A percentile compares a stretch with the other conserved stretches of the same genome.
These are phyloP conservation scores for Cyprinodon brontotheroides DNA, from an alignment of 2,113 vertebrate species.

Conservation along the genomic window DNA sequence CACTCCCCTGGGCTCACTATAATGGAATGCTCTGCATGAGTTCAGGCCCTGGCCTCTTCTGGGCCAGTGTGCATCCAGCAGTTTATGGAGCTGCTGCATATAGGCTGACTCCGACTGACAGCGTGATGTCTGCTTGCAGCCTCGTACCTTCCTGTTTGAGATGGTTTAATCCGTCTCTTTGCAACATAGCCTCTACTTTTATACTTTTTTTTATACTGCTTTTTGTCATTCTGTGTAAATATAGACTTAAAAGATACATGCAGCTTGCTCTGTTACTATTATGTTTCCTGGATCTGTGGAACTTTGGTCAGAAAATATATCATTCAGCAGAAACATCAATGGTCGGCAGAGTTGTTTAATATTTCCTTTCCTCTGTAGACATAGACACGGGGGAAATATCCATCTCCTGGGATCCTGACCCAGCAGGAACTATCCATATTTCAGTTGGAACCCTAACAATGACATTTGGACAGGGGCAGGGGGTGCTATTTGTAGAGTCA, in stretches of 20 bases:
- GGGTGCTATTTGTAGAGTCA: constrained; percentile 80
- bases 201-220: constrained; percentile 29
- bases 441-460: constrained; percentile 81
- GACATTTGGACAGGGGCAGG: constrained; percentile 71
- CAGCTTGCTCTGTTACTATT: constrained; percentile 59
- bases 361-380: constrained; percentile 75
- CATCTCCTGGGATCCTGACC: constrained; percentile 73
- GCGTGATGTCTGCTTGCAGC: constrained; percentile 59
- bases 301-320: constrained; percentile 69
- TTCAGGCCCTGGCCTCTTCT: constrained; percentile 58
- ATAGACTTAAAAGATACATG: constrained; percentile 56
- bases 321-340: constrained; percentile 64
- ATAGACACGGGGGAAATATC: constrained; percentile 71
- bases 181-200: constrained; percentile 5
- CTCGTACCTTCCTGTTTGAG: constrained; percentile 48
- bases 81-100: constrained; percentile 75
- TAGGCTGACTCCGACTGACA: constrained; percentile 72
- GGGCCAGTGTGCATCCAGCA: constrained; percentile 71
- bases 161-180: constrained; percentile 26
- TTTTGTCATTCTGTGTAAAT: constrained; percentile 37
- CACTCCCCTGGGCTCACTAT: constrained; percentile 69
- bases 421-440: constrained; percentile 73
- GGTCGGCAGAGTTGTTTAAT: constrained; percentile 64
- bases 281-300: constrained; percentile 63
- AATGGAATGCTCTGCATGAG: constrained; percentile 54